Evolutionary conservation across 2,888 invertebrate species (phyloP).

Genomic region (Anodontia alba): DNA sequence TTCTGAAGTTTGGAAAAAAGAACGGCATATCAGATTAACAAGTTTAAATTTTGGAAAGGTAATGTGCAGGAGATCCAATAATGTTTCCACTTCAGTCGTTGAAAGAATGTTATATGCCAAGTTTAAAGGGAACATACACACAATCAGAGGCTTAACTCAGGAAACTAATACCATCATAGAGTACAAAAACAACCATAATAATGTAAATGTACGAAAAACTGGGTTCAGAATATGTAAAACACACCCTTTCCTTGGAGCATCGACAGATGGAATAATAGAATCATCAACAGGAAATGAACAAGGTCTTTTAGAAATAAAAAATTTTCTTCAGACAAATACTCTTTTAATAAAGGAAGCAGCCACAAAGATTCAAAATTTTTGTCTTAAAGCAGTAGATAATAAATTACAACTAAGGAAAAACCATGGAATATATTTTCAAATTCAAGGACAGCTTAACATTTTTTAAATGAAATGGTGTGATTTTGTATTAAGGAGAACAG

Average conservation of each 20-base stretch:
- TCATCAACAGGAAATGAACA: background rate
- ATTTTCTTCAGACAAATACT: conserved; percentile 19
- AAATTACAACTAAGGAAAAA: background rate
- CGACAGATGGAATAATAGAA: conserved; percentile 20
- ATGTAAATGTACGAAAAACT: background rate
- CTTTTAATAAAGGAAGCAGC: conserved; percentile 20
- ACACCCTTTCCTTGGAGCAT: conserved; percentile 14
- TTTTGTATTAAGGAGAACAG: background rate
- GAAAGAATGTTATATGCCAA: conserved; percentile 20
- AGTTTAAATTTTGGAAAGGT: too few relatives aligned
- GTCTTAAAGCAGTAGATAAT: background rate
- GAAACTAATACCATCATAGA: conserved; percentile 12
- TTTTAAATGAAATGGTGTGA: too few relatives aligned
- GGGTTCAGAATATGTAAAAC: background rate
- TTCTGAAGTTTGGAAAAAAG: too few relatives aligned
- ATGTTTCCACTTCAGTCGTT: background rate
- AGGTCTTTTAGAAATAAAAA: conserved; percentile 28
- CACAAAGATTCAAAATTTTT: background rate
- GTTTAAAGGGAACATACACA: conserved; percentile 24
- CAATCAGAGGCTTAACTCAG: conserved; percentile 10
- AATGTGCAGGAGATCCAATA: too few relatives aligned
- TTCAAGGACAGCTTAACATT: background rate
- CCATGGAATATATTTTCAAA: background rate
- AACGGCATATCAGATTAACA: too few relatives aligned
- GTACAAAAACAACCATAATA: conserved; percentile 2